Evolutionary conservation across 2,797 vertebrate species (phyloP), one percentile per base, ranked within the genome.

Genomic region (Florisuga fusca): DNA sequence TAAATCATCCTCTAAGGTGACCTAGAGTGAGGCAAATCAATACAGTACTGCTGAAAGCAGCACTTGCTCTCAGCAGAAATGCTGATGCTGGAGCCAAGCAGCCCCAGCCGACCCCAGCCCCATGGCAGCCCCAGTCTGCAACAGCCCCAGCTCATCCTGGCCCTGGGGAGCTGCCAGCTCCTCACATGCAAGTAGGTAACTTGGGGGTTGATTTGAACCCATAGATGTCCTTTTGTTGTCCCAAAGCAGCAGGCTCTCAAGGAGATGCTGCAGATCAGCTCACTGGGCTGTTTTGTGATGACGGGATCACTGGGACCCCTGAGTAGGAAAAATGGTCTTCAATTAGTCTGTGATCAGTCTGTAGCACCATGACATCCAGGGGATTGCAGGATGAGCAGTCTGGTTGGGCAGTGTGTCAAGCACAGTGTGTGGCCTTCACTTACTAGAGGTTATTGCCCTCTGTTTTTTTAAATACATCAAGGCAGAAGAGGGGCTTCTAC

Each of bases 1-100:
- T 94, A 95, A 97, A 94, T 96, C 34, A 67, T 86, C 84, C 94
- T 87, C 58, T 89, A 92, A 89, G 64, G 87, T 94, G 94, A 96
- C 89, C 91, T 96, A 63, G 91, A 69, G 78, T 66, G 87, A 91
- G 41, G 33, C 43, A 57, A 91, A 86, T 95, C 93, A 92, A 94
- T 95, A 94, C 48, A 73, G 64, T 78, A 72, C 91, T 88, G 82
- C 92, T 89, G 90, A 85, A 87, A 92, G 67, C 87, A 94, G 77
- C 81, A 29, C 23, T 94, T 2, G 1, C 20, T 94, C 79, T 93
- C 78, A 34, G 79, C 76, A 95, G 86, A 90, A 78, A 78, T 51
- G 43, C 50, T 0, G 18, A 45, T 0, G 34, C 92, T 12, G 6
- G 58, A 76, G 36, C 4, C 0, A 0, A 62, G 57, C 48, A 74